Evolutionary conservation across 2,113 vertebrate species (phyloP).

Genomic region (Elaphurus davidianus): DNA sequence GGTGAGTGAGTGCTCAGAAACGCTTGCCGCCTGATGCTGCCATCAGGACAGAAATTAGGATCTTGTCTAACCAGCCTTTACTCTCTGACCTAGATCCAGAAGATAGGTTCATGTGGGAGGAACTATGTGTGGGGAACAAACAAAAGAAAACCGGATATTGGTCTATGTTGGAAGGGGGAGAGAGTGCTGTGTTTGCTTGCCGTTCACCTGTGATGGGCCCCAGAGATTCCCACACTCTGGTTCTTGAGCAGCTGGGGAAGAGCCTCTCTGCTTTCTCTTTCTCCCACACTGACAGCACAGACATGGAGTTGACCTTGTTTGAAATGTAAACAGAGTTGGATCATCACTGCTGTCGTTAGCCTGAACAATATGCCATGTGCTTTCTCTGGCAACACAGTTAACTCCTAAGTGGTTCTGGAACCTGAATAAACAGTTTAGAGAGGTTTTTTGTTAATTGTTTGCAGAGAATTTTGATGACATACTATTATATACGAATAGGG

Average conservation of each 20-base stretch:
- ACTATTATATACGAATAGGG: not conserved
- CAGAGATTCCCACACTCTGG: not conserved
- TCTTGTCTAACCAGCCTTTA: not conserved
- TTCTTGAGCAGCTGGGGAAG: not conserved
- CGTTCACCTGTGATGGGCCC: not conserved
- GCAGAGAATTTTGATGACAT: not conserved
- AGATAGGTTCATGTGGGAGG: not conserved
- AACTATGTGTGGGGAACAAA: not conserved
- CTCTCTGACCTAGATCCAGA: not conserved
- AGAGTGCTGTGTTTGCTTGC: too few species aligned
- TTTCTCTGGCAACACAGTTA: not conserved
- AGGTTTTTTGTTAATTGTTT: not conserved
- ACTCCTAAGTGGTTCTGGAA: not conserved
- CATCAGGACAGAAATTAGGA: not conserved
- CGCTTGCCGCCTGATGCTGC: not conserved
- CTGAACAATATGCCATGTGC: not conserved
- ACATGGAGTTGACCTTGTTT: not conserved
- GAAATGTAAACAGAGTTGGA: not conserved
- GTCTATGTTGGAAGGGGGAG: not conserved
- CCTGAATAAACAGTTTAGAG: not conserved
- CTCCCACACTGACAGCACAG: not conserved
- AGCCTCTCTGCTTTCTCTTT: not conserved
- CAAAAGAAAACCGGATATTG: not conserved
- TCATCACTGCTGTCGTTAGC: not conserved
- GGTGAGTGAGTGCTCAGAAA: not conserved